Conservation (phyloP, 2,888 invertebrate species). For the Ormyrus labotus region DNA sequence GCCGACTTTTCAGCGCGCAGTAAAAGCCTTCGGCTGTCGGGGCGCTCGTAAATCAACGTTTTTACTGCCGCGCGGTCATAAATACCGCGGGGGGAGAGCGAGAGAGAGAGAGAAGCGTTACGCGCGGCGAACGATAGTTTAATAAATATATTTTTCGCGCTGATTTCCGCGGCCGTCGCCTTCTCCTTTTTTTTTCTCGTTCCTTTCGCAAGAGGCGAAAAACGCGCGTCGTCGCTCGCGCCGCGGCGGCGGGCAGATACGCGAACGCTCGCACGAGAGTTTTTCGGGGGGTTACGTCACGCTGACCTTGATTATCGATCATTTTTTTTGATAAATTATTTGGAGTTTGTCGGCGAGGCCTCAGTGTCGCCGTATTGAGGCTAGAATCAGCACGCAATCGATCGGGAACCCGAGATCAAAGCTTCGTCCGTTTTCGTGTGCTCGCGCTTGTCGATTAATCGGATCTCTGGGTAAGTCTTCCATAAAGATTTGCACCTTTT, state of each 20-base stretch:
- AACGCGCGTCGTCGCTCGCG: neutral
- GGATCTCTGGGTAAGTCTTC: conserved; percentile 25
- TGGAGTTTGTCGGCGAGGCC: conserved; percentile 61
- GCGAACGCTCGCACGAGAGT: neutral
- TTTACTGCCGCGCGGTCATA: conserved; percentile 28
- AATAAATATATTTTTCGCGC: conserved; percentile 29
- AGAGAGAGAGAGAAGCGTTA: neutral
- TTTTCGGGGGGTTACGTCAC: conserved; percentile 59
- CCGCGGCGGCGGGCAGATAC: neutral
- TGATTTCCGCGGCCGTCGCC: neutral
- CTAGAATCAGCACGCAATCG: conserved; percentile 66
- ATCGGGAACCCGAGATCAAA: conserved; percentile 60
- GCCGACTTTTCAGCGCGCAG: neutral
- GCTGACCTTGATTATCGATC: conserved; percentile 62
- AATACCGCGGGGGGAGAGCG: neutral
- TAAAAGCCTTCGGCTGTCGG: conserved; percentile 20
- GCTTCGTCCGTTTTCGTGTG: conserved; percentile 11
- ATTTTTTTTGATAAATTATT: conserved; percentile 67
- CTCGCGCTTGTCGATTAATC: conserved; percentile 25
- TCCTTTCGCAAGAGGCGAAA: neutral
- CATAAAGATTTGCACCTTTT: neutral
- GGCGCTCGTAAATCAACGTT: conserved; percentile 31
- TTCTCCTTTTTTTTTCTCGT: neutral
- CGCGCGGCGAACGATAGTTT: conserved; percentile 20
- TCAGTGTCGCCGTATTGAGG: conserved; percentile 62